Conservation (phyloP, 2,888 invertebrate genomes). For the Cremastinae sp. region DNA sequence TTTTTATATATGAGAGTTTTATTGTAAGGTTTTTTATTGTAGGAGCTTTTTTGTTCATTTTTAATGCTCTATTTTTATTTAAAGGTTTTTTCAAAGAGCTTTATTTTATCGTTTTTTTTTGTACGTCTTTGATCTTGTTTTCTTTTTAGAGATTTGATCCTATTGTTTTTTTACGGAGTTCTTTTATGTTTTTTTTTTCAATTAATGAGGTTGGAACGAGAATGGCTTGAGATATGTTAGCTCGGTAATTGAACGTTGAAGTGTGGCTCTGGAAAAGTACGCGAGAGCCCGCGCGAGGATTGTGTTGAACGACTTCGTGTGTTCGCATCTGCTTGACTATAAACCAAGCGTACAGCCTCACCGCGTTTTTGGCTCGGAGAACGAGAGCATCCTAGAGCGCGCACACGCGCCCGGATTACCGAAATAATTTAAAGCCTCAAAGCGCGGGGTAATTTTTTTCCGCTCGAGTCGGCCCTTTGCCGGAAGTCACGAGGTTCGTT, state of each 20-base stretch:
- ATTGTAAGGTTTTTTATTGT: too few species aligned
- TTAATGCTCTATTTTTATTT: too few species aligned
- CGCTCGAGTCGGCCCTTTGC: slow-evolving; percentile 37
- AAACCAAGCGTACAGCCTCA: slow-evolving; percentile 53
- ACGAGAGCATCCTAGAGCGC: slow-evolving; percentile 1
- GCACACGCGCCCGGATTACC: slow-evolving; percentile 48
- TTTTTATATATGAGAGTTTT: too few species aligned
- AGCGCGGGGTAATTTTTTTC: slow-evolving; percentile 39
- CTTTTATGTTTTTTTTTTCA: too few species aligned
- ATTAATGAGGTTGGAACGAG: slow-evolving; percentile 35
- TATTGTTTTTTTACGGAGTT: too few species aligned
- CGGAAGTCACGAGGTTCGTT: slow-evolving; percentile 48
- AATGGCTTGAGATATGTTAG: too few species aligned
- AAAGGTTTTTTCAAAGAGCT: too few species aligned
- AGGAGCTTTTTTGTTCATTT: too few species aligned
- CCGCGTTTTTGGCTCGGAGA: slow-evolving; percentile 30
- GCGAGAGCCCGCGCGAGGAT: slow-evolving; percentile 27
- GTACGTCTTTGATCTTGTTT: too few species aligned
- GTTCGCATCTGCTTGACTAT: slow-evolving; percentile 62
- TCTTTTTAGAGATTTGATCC: too few species aligned
- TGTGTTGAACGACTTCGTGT: slow-evolving; percentile 8
- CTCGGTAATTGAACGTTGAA: slow-evolving; percentile 62
- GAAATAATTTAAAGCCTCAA: slow-evolving; percentile 58
- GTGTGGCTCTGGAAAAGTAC: slow-evolving; percentile 53
- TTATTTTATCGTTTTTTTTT: too few species aligned